Conservation (phyloP, 1,140 invertebrate species). For the Drosophila arawakana region DNA sequence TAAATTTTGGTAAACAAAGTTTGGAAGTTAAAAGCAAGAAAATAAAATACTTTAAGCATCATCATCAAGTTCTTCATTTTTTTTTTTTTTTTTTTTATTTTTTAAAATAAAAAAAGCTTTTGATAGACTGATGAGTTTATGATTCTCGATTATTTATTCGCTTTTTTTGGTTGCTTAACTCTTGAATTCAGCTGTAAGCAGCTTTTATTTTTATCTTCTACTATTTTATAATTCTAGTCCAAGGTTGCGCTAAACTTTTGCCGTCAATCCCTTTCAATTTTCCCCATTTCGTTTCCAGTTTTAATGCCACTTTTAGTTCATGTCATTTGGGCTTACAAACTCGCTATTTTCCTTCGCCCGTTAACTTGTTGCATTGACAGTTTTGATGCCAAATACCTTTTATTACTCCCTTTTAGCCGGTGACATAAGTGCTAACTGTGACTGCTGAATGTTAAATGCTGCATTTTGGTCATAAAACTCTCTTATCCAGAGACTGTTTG, state of each 20-base stretch:
- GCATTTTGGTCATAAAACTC: neutral
- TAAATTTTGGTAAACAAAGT: too few relatives aligned
- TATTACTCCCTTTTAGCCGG: neutral
- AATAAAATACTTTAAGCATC: too few relatives aligned
- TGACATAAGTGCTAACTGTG: neutral
- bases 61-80: too few relatives aligned
- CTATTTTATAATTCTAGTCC: too few relatives aligned
- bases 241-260: too few relatives aligned
- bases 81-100: too few relatives aligned
- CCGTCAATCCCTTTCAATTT: neutral
- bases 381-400: neutral
- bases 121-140: neutral
- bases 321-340: neutral
- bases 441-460: neutral
- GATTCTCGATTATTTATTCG: neutral
- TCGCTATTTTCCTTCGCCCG: neutral
- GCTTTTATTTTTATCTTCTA: too few relatives aligned
- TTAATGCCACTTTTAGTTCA: neutral
- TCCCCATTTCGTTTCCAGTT: too few relatives aligned
- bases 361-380: constrained; percentile 1
- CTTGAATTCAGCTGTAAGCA: too few relatives aligned
- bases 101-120: too few relatives aligned
- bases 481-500: neutral
- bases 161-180: neutral
- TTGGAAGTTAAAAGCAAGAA: too few relatives aligned